Evolutionary conservation across 2,888 invertebrate genomes (phyloP).

Genomic region (Leptarthrus brevirostris): DNA sequence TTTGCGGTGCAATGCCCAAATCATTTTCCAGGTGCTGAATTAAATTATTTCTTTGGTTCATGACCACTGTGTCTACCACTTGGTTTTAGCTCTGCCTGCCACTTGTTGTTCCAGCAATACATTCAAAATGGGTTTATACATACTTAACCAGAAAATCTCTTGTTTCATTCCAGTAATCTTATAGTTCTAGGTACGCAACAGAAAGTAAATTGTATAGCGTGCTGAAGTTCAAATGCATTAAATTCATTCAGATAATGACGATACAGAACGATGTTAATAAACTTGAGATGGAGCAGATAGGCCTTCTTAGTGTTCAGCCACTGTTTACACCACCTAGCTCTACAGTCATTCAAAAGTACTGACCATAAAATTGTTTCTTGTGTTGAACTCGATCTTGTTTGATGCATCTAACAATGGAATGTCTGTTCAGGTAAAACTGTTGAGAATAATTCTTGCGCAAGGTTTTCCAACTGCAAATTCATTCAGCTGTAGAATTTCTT

Average conservation of each 20-base stretch:
- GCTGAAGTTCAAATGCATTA: background rate
- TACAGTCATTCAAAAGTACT: too few relatives aligned
- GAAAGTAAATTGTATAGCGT: background rate
- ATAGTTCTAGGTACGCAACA: background rate
- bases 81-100: background rate
- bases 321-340: background rate
- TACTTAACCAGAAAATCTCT: background rate
- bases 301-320: background rate
- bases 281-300: background rate
- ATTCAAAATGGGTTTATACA: background rate
- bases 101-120: background rate
- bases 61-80: background rate
- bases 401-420: too few relatives aligned
- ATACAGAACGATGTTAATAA: background rate
- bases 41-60: background rate
- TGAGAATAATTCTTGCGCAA: too few relatives aligned
- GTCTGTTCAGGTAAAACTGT: too few relatives aligned
- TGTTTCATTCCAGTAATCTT: background rate
- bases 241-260: background rate
- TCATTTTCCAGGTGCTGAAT: slow-evolving; percentile 11
- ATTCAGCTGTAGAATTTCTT: too few relatives aligned
- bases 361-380: too few relatives aligned
- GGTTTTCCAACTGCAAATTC: too few relatives aligned
- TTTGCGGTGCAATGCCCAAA: background rate
- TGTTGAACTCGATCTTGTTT: too few relatives aligned